phyloP scores from a whole-genome alignment of 1,140 invertebrate species.

The Amyelois transitella region DNA sequence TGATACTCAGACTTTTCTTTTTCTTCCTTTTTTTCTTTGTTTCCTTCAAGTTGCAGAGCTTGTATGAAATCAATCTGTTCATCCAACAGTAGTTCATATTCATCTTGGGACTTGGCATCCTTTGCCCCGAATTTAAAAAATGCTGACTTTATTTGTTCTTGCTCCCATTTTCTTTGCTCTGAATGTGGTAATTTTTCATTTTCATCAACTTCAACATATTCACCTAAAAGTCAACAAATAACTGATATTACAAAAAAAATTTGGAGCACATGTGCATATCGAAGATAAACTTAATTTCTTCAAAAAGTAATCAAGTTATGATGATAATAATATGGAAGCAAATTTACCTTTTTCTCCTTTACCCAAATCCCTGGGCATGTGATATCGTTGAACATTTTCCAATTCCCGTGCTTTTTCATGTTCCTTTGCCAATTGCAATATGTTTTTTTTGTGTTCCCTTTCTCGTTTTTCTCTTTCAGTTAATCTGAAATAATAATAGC shows the following conservation, averaged over 20 bases:
- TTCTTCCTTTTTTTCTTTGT: slow-evolving; percentile 77
- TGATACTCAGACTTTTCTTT: slow-evolving; percentile 80
- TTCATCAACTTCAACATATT: slow-evolving; percentile 93
- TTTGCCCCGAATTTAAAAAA: slow-evolving; percentile 95
- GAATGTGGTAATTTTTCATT: slow-evolving; percentile 90
- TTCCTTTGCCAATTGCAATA: slow-evolving; percentile 93
- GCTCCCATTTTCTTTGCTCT: slow-evolving; percentile 98
- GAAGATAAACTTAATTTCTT: no score
- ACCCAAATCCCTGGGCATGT: slow-evolving; percentile 90
- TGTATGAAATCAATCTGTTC: slow-evolving; percentile 99
- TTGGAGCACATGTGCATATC: no score
- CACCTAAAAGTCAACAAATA: no score
- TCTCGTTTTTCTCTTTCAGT: slow-evolving; percentile 90
- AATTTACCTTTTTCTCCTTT: slow-evolving; percentile 80
- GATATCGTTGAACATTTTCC: slow-evolving; percentile 94
- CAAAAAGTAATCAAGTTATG: no score
- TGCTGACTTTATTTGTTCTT: slow-evolving; percentile 96
- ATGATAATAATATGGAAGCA: no score
- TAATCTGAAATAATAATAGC: slow-evolving; percentile 77
- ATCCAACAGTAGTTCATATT: slow-evolving; percentile 95
- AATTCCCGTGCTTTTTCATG: slow-evolving; percentile 95
- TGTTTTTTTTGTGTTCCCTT: slow-evolving; percentile 92
- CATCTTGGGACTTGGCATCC: slow-evolving; percentile 84
- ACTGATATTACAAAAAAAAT: no score
- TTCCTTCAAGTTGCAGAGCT: slow-evolving; percentile 92